These are phyloP conservation scores for Parauchenoglanis ngamensis DNA, from an alignment of 2,797 vertebrate species.

Conservation along the genomic window DNA sequence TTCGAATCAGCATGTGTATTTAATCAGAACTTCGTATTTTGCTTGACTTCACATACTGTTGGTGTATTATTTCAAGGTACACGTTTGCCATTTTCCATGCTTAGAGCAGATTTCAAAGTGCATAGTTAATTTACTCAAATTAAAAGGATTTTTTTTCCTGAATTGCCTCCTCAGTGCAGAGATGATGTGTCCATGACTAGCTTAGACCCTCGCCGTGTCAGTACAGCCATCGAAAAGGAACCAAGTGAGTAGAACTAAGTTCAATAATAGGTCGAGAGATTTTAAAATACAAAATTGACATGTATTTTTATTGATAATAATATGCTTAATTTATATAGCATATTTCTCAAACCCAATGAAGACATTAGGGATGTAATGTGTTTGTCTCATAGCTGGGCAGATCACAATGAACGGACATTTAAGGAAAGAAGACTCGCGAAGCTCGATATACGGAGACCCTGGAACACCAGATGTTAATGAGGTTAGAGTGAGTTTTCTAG, in stretches of 20 bases:
- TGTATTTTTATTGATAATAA: not conserved
- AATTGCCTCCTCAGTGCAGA: slow-evolving; percentile 76
- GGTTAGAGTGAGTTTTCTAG: slow-evolving; percentile 59
- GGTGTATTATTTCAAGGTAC: not conserved
- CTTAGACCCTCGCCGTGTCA: slow-evolving; percentile 80
- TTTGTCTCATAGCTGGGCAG: slow-evolving; percentile 66
- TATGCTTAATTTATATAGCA: not conserved
- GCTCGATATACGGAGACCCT: slow-evolving; percentile 84
- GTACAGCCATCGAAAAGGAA: slow-evolving; percentile 84
- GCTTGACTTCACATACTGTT: not conserved
- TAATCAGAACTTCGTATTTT: not conserved
- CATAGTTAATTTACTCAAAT: not conserved
- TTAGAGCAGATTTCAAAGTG: not conserved
- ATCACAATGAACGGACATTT: slow-evolving; percentile 82
- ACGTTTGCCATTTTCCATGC: not conserved
- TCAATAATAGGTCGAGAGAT: not conserved
- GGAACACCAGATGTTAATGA: slow-evolving; percentile 71
- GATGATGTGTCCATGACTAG: slow-evolving; percentile 82
- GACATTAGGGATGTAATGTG: slow-evolving; percentile 7
- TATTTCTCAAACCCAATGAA: not conserved
- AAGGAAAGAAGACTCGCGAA: slow-evolving; percentile 87
- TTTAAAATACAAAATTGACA: not conserved
- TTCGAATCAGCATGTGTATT: not conserved
- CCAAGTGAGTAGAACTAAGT: slow-evolving; percentile 70
- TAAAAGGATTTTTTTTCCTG: slow-evolving; percentile 25